Evolutionary conservation across 2,888 invertebrate species (phyloP), one percentile per base, ranked within the genome.

Genomic region (Balanococcus diminutus): DNA sequence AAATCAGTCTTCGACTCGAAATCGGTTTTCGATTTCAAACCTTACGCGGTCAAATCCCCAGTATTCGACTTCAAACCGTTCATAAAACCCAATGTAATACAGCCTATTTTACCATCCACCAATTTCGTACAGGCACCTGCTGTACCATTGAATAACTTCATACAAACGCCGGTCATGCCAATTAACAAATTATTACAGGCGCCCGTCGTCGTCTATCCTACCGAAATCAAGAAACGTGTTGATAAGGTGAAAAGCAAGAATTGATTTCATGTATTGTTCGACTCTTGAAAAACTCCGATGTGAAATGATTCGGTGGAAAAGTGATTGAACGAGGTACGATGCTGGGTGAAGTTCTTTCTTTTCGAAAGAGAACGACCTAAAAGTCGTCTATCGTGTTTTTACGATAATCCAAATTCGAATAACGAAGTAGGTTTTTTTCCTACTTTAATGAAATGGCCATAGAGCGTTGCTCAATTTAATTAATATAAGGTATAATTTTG

Each of bases 381-480:
- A 2, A 42, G 42, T 42, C 42, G 1, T 42, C 14, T 14, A 11
- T 42, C 42, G 11, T 42, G 14, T 42, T 46, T 11, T n/a, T n/a
- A n/a, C n/a, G 46, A 46, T 46, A 14, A 46, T 46, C 14, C 4
- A 14, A 46, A n/a, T 46, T 11, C 46, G n/a, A 46, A 46, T 8
- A 3, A 14, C 42, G 14, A 14, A 51, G 19, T 19, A 51, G 3
- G 28, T 67, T 14, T 14, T 14, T 32, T 75, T 75, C 32, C 36
- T 25, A 75, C 32, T 75, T 32, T 28, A 75, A 36, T 75, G 0
- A 75, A 75, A 84, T 84, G 84, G 84, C 84, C 84, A 84, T 84
- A 84, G 84, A 84, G 84, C 84, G 11, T 84, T 84, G 84, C 84
- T 84, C 84, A 84, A 84, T 75, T 14, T 82, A 51, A 28, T 51